Base-by-base conservation (phyloP, 2,888 invertebrate species). In the Oegoconia quadripuncta region DNA sequence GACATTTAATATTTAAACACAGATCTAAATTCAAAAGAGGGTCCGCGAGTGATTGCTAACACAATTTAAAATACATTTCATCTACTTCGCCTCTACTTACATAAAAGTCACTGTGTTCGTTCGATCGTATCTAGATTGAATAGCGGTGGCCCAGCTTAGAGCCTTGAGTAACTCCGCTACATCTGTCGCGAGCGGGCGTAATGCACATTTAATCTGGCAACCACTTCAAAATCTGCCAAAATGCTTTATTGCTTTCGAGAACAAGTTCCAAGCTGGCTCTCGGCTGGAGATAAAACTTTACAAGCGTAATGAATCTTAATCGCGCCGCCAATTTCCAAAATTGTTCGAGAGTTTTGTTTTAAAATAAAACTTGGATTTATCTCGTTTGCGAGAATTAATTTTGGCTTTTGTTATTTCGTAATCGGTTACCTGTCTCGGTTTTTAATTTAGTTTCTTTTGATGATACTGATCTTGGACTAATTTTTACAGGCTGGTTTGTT, bases 251-350 rank as follows among this genome's bases (percentile, higher is more conserved):
- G 79, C 82, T 73, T 62, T 55, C 69, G 61, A 62, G 73, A 78
- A 76, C 72, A 79, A 79, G 70, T 74, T 69, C 59, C 69, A 67
- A 77, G 74, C 69, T 69, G 68, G 61, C 63, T 61, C 67, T 66
- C 66, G 47, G 37, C 51, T 57, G 48, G 60, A 79, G 83, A 84
- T 84, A 83, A 84, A 84, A 86, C 83, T 86, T 84, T 75, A 78
- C 74, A 79, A 65, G 78, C 78, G 80, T 83, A 84, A 84, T 84
- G 86, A 84, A 83, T 84, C 83, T 78, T 81, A 83, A 82, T 81
- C 78, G 75, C 66, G 63, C 67, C 71, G 78, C 74, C 80, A 76
- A 84, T 84, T 80, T 59, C 60, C 72, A 64, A 81, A 83, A 78
- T 81, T 81, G 77, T 79, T 82, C 70, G 54, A 57, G 69, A 80